Percentiles rank a stretch among this genome's conserved stretches.
Conservation (phyloP, 2,797 vertebrate species). For the Labeo calbasu region DNA sequence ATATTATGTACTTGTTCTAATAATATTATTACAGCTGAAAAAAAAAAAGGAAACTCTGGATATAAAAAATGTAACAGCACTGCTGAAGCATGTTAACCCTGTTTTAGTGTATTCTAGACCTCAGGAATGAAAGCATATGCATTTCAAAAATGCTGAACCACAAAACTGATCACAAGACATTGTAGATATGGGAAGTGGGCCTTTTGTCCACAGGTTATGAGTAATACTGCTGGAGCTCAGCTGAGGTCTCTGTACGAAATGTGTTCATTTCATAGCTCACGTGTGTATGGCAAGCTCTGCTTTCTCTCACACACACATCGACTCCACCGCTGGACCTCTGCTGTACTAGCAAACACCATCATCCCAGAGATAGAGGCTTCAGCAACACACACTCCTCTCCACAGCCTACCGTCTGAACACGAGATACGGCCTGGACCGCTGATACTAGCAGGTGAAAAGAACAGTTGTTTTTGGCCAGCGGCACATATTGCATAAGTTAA, state of each 20-base stretch:
- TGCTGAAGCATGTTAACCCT: not conserved
- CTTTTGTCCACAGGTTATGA: not conserved
- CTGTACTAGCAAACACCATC: conserved; percentile 3
- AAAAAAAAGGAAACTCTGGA: too few species aligned
- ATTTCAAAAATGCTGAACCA: conserved; percentile 21
- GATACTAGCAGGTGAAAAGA: not conserved
- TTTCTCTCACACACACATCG: not conserved
- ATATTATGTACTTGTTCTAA: not conserved
- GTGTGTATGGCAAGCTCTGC: not conserved
- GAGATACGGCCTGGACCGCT: not conserved
- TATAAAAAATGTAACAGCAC: too few species aligned
- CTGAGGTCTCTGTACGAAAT: not conserved
- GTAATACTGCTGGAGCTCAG: not conserved
- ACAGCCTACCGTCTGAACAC: not conserved
- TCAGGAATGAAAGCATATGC: not conserved
- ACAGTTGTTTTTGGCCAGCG: not conserved
- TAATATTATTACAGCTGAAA: not conserved
- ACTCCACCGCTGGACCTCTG: too few species aligned
- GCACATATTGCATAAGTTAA: not conserved
- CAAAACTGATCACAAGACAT: not conserved
- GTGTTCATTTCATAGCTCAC: not conserved
- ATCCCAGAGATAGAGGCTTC: not conserved
- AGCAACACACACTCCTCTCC: not conserved
- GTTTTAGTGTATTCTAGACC: not conserved
- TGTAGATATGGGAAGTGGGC: not conserved